Conservation (phyloP, 2,888 invertebrate genomes). For the Crematogaster levior region DNA sequence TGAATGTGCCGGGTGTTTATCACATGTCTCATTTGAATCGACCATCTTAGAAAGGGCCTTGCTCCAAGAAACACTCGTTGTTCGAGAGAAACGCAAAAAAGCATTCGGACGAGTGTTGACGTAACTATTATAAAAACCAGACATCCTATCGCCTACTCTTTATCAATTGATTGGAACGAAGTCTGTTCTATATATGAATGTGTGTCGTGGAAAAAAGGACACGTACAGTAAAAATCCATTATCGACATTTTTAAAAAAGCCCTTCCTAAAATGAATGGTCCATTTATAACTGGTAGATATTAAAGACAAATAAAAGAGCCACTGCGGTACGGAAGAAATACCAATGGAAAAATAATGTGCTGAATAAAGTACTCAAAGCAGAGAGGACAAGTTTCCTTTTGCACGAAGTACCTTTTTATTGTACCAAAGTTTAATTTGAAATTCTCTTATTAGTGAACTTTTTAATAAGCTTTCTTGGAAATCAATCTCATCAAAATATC, state of each 20-base stretch:
- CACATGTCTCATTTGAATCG: neutral
- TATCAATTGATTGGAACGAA: slow-evolving; percentile 20
- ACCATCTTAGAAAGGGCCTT: slow-evolving; percentile 3
- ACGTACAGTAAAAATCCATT: slow-evolving; percentile 7
- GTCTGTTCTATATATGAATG: slow-evolving; percentile 14
- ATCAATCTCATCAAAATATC: neutral
- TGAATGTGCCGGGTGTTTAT: neutral
- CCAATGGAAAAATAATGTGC: neutral
- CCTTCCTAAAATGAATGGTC: slow-evolving; percentile 4
- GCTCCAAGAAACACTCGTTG: neutral
- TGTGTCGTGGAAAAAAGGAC: neutral
- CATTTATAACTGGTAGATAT: slow-evolving; percentile 29
- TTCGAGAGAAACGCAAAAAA: neutral
- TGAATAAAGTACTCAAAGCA: neutral
- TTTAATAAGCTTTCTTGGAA: slow-evolving; percentile 7
- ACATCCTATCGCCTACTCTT: neutral
- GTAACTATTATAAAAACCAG: slow-evolving; percentile 5
- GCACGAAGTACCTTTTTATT: neutral
- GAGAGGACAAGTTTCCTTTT: neutral
- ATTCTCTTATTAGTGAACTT: too few species aligned
- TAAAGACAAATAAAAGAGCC: slow-evolving; percentile 20
- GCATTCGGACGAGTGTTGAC: neutral
- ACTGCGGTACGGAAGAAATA: neutral
- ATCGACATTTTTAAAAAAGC: slow-evolving; percentile 24
- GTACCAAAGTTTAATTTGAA: too few species aligned